Evolutionary conservation across 2,797 vertebrate genomes (phyloP), one percentile per base, ranked within the genome.

Genomic region (Molossus alvarezi): DNA sequence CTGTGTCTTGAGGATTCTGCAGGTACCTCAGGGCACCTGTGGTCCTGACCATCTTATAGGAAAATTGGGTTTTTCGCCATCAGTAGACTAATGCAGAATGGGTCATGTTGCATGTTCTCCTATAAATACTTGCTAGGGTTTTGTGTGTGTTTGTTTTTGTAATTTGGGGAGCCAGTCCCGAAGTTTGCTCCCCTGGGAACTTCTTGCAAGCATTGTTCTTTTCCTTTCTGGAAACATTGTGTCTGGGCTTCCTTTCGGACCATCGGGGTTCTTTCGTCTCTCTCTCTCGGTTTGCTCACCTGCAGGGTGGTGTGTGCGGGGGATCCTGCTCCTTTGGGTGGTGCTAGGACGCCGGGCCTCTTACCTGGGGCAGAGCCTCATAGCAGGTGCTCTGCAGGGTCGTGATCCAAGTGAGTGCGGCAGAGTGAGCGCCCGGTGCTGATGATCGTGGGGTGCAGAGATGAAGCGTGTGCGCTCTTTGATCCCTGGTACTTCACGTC

Each of bases 341-440:
- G 14, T 11, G 2, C 25, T 33, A 0, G 0, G 23, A 2, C 1
- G 2, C 20, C 65, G 14, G 0, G 4, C 8, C 6, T 0, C 45
- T 71, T 11, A 3, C 41, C 37, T 3, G 25, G 25, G 29, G 23
- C 20, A 21, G 60, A 64, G 10, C 4, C 6, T 23, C 8, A 25
- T 3, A 4, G 25, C 1, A 3, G 21, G 10, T 3, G 33, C 33
- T 33, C 33, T 33, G 33, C 33, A 33, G 33, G 33, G 33, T 33
- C 33, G 33, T 33, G 1, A 33, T 25, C 21, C 6, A 14, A 4
- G 7, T 20, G 51, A 17, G 1, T 0, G 0, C 25, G 11, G 57
- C 71, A 23, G 1, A 72, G 23, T 2, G 37, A n/a, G 10, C 12
- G 27, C n/a, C 48, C 33, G 64, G 20, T n/a, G 60, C 41, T 17